These are phyloP conservation scores for Babyrousa celebensis DNA, from an alignment of 2,797 vertebrate genomes.

Conservation along the genomic window DNA sequence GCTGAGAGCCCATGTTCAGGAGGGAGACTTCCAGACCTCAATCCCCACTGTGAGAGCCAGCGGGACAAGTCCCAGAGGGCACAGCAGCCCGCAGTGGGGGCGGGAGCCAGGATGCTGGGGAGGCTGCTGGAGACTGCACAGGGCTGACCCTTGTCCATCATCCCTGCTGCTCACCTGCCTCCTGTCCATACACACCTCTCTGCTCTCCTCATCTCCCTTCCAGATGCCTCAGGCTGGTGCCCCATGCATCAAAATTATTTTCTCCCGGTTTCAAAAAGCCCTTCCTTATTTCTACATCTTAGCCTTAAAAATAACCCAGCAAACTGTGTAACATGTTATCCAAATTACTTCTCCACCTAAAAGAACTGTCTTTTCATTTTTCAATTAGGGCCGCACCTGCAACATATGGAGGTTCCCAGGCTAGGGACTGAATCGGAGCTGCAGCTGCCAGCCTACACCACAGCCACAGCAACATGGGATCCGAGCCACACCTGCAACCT, in stretches of 20 bases:
- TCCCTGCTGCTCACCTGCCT: too few relatives aligned
- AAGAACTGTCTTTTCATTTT: neutral
- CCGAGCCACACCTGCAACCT: too few relatives aligned
- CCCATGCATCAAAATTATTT: neutral
- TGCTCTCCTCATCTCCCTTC: neutral
- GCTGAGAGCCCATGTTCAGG: neutral
- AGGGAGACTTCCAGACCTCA: neutral
- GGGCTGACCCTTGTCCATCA: neutral
- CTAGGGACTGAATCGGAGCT: too few relatives aligned
- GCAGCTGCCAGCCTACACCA: too few relatives aligned
- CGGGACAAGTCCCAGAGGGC: neutral
- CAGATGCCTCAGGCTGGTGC: neutral
- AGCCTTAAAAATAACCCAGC: slow-evolving; percentile 53
- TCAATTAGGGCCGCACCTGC: too few relatives aligned
- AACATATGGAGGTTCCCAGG: too few relatives aligned
- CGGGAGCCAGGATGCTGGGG: neutral
- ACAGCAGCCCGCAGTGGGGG: neutral
- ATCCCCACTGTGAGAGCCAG: neutral
- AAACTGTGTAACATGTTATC: neutral
- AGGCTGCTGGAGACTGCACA: neutral
- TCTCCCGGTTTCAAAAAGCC: slow-evolving; percentile 4
- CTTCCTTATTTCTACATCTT: slow-evolving; percentile 45
- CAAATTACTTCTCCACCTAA: neutral
- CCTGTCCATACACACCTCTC: fast-evolving
- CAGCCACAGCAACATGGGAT: too few relatives aligned